A percentile compares a stretch with the other conserved stretches of the same genome.
These are phyloP conservation scores for Uloborus diversus DNA, from an alignment of 1,140 invertebrate species.

Conservation along the genomic window DNA sequence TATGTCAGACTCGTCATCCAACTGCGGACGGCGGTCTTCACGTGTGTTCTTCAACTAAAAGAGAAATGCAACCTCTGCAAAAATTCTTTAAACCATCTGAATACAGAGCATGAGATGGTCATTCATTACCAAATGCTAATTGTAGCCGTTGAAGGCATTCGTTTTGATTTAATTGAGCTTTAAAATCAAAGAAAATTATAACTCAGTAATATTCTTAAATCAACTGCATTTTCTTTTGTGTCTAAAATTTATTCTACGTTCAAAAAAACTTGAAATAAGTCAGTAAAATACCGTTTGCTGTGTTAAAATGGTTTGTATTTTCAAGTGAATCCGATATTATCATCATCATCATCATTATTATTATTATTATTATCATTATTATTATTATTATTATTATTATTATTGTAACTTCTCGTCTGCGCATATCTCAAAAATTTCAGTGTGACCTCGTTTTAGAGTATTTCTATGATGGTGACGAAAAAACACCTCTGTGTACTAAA, in stretches of 20 bases:
- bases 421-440: conserved; percentile 8
- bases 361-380: no score
- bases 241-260: conserved; percentile 18
- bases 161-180: not conserved
- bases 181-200: conserved; percentile 8
- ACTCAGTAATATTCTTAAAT: not conserved
- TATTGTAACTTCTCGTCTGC: conserved; percentile 3
- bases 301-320: conserved; percentile 3
- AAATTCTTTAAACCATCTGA: conserved; percentile 21
- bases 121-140: not conserved
- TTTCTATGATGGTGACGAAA: no score
- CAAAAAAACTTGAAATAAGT: not conserved
- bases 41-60: conserved; percentile 1
- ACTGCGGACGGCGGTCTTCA: not conserved
- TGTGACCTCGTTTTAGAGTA: no score
- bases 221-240: conserved; percentile 10
- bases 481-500: no score
- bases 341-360: no score
- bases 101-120: not conserved
- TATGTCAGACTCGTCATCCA: not conserved
- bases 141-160: not conserved
- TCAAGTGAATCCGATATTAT: conserved; percentile 1
- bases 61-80: not conserved
- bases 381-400: no score
- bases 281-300: conserved; percentile 5